phyloP scores from a whole-genome alignment of 2,797 vertebrate species.

The Schizopygopsis pylzovi region DNA sequence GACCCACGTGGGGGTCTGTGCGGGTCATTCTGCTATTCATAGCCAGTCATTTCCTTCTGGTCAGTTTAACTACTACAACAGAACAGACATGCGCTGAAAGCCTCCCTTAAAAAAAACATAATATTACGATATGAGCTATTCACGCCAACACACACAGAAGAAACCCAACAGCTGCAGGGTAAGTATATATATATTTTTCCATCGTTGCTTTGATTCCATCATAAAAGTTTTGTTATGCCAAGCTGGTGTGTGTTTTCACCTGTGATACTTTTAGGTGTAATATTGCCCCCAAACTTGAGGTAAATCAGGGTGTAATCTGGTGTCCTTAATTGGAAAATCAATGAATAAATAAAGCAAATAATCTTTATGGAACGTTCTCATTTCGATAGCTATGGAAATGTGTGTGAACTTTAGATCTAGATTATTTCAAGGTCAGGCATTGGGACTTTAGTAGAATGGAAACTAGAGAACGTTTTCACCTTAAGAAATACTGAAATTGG shows the following conservation, averaged over 20 bases:
- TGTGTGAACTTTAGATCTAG: neutral
- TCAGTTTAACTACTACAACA: neutral
- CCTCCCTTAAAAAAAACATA: neutral
- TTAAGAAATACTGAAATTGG: neutral
- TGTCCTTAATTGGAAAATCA: neutral
- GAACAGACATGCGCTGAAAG: neutral
- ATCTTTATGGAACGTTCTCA: neutral
- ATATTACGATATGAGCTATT: neutral
- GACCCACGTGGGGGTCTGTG: slow-evolving; percentile 58
- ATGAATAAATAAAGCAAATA: neutral
- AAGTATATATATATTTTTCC: neutral
- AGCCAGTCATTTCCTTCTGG: slow-evolving; percentile 61
- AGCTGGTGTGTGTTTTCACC: slow-evolving; percentile 9
- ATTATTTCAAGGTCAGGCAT: slow-evolving; percentile 24
- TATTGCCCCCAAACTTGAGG: neutral
- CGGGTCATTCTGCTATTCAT: slow-evolving; percentile 79
- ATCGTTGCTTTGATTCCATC: neutral
- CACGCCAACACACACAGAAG: neutral
- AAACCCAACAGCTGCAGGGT: neutral
- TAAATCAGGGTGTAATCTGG: neutral
- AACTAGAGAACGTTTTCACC: neutral
- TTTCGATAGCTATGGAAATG: neutral
- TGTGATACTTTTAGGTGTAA: neutral
- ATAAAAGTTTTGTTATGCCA: neutral
- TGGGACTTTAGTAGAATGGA: neutral